phyloP scores from a whole-genome alignment of 2,888 invertebrate species.

The Aspidapion aeneum region DNA sequence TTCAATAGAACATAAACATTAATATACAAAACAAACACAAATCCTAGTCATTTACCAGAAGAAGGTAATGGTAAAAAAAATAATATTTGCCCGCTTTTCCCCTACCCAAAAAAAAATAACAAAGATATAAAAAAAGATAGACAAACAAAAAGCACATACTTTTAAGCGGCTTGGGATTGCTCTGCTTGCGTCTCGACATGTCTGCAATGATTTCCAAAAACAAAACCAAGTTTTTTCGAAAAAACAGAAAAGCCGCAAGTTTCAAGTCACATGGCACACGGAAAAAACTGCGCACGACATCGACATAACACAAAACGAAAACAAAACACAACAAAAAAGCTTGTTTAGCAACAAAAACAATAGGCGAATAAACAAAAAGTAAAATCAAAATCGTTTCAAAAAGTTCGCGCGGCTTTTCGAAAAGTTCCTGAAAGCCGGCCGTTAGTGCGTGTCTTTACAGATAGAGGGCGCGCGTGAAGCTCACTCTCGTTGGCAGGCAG shows the following conservation, averaged over 20 bases:
- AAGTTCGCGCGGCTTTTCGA: constrained; percentile 20
- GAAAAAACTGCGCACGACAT: constrained; percentile 12
- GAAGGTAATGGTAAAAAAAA: too few species aligned
- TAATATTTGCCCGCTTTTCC: too few species aligned
- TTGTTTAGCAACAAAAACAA: constrained; percentile 10
- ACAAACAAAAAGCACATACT: constrained; percentile 51
- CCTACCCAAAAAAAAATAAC: too few species aligned
- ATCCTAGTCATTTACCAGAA: too few species aligned
- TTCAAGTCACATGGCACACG: constrained; percentile 24
- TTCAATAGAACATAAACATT: too few species aligned
- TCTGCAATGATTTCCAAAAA: constrained; percentile 31
- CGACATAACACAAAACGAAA: constrained; percentile 22
- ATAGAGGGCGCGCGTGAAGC: constrained; percentile 28
- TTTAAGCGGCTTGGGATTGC: constrained; percentile 94
- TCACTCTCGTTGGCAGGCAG: constrained; percentile 33
- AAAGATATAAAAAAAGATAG: too few species aligned
- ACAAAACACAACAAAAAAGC: constrained; percentile 17
- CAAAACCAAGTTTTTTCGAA: constrained; percentile 26
- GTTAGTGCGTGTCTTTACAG: constrained; percentile 31
- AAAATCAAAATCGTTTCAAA: constrained; percentile 2
- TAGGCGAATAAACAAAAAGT: not conserved
- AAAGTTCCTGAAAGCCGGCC: constrained; percentile 31
- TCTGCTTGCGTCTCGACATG: constrained; percentile 95
- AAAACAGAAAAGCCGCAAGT: constrained; percentile 24
- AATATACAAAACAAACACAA: too few species aligned